Conservation (phyloP, 2,888 invertebrate species). For the Sinelater perroti region DNA sequence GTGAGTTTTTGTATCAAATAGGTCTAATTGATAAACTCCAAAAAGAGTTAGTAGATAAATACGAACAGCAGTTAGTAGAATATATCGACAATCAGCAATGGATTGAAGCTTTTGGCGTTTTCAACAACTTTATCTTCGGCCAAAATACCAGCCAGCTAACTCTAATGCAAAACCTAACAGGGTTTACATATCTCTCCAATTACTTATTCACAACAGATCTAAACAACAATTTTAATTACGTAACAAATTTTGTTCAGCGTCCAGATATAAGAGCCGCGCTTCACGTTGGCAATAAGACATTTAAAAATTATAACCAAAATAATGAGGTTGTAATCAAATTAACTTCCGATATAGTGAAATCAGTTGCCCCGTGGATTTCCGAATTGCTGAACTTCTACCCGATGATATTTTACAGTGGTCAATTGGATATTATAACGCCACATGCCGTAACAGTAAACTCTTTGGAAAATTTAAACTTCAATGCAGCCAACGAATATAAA, state of each 20-base stretch:
- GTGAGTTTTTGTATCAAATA: slow-evolving; percentile 81
- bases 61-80: slow-evolving; percentile 67
- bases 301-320: slow-evolving; percentile 68
- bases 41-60: slow-evolving; percentile 66
- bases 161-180: slow-evolving; percentile 77
- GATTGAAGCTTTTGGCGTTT: slow-evolving; percentile 74
- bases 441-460: slow-evolving; percentile 84
- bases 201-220: too few relatives aligned
- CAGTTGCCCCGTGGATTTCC: slow-evolving; percentile 76
- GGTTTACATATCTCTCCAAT: slow-evolving; percentile 78
- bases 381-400: slow-evolving; percentile 72
- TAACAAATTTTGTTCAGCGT: slow-evolving; percentile 68
- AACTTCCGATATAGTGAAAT: slow-evolving; percentile 81
- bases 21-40: slow-evolving; percentile 76
- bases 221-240: slow-evolving; percentile 79
- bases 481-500: slow-evolving; percentile 70
- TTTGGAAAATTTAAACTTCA: slow-evolving; percentile 73
- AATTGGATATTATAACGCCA: slow-evolving; percentile 87
- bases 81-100: slow-evolving; percentile 73
- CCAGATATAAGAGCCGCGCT: slow-evolving; percentile 74
- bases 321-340: slow-evolving; percentile 79
- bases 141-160: slow-evolving; percentile 69
- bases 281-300: slow-evolving; percentile 84
- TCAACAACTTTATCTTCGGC: slow-evolving; percentile 76
- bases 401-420: slow-evolving; percentile 85